Conservation (phyloP, 2,113 vertebrate genomes). For the Pygoscelis adeliae region DNA sequence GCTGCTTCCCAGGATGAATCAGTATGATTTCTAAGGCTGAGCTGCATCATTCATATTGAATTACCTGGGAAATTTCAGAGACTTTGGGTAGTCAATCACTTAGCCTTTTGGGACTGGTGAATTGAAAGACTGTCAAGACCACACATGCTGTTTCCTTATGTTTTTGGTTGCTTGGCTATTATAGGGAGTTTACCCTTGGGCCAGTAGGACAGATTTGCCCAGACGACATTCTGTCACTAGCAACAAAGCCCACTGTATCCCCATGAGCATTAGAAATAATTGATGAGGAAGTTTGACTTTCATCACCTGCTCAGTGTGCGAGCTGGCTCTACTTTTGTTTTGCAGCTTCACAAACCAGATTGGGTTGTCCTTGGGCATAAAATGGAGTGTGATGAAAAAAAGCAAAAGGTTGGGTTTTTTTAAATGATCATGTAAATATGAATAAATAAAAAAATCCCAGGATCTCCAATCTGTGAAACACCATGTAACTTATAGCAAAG, state of each 20-base stretch:
- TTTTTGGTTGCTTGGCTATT: background rate
- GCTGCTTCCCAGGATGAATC: background rate
- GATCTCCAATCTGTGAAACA: background rate
- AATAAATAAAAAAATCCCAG: background rate
- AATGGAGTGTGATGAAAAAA: background rate
- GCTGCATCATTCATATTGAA: background rate
- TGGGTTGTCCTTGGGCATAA: background rate
- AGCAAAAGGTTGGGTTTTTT: accelerated
- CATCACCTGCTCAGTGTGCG: background rate
- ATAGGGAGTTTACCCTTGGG: background rate
- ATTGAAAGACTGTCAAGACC: slow-evolving; percentile 19
- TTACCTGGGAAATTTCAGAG: slow-evolving; percentile 37
- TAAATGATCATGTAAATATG: background rate
- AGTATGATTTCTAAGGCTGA: background rate
- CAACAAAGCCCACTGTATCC: background rate
- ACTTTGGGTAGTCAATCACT: background rate
- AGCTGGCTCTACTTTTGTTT: background rate
- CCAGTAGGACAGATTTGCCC: background rate
- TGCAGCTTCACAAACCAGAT: background rate
- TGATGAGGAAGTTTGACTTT: slow-evolving; percentile 34
- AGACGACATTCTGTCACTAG: background rate
- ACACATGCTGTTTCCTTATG: slow-evolving; percentile 16
- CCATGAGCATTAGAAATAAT: slow-evolving; percentile 18
- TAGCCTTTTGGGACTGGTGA: background rate
- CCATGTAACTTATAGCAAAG: background rate